phyloP scores from a whole-genome alignment of 1,140 invertebrate species.

The Leptinotarsa undecemlineata region DNA sequence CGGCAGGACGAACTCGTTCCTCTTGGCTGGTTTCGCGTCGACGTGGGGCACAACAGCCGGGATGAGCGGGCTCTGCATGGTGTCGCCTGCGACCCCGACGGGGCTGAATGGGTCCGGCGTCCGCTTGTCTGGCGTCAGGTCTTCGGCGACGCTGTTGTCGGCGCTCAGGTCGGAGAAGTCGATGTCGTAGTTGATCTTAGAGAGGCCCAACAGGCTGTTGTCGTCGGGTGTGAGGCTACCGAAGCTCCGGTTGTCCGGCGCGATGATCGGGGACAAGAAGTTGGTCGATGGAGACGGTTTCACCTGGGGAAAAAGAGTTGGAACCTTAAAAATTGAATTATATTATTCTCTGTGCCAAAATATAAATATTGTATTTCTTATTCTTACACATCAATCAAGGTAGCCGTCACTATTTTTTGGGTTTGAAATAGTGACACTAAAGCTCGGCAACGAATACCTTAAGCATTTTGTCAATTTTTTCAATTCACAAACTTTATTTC shows the following conservation, averaged over 20 bases:
- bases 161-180: slow-evolving; percentile 71
- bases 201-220: slow-evolving; percentile 61
- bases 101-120: slow-evolving; percentile 55
- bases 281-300: slow-evolving; percentile 30
- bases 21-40: slow-evolving; percentile 7
- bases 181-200: slow-evolving; percentile 74
- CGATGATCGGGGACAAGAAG: slow-evolving; percentile 42
- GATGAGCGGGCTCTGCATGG: slow-evolving; percentile 46
- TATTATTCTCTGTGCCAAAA: no score
- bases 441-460: no score
- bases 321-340: no score
- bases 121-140: slow-evolving; percentile 55
- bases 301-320: background rate
- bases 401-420: no score
- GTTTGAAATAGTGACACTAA: no score
- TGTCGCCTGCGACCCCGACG: slow-evolving; percentile 42
- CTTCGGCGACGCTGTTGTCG: slow-evolving; percentile 69
- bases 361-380: no score
- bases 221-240: slow-evolving; percentile 66
- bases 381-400: no score
- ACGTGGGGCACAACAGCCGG: slow-evolving; percentile 35
- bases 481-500: no score
- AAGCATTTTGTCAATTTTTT: no score
- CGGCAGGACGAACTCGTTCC: slow-evolving; percentile 56
- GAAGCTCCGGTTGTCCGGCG: slow-evolving; percentile 49